Evolutionary conservation across 2,113 vertebrate species (phyloP), one percentile per base, ranked within the genome.

Genomic region (Myocastor coypus): DNA sequence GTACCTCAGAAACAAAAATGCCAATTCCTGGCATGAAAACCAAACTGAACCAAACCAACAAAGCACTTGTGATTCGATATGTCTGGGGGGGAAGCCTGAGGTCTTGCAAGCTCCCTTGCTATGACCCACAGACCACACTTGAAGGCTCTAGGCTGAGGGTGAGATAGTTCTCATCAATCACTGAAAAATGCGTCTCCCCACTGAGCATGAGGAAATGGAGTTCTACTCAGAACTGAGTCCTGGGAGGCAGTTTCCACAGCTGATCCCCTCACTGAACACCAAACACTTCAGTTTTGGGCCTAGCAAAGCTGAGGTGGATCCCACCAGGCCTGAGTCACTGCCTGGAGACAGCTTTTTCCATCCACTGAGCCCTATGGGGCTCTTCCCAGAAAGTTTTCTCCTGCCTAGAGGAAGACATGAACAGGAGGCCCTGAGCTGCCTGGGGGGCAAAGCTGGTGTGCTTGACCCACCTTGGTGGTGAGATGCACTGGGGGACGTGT

Each of bases 401-500:
- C 71, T 7, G 34, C 8, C 5, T 9, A 84, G 83, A 14, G 14
- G 7, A 46, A 32, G 26, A 64, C 13, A 12, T 28, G n/a, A 24
- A 34, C 28, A 50, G 32, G 85, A 20, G 50, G 14, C 12, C 59
- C 61, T 75, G 63, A 83, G 7, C 77, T 1, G 26, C 37, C 50
- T 5, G 46, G 59, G 59, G 55, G n/a, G 19, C 5, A 0, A 40
- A 0, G 1, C 77, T n/a, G 69, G 55, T 22, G 69, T 78, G 52
- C n/a, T 11, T 12, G n/a, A 59, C 34, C 46, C 37, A n/a, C 37
- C 42, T 40, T n/a, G 20, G 40, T 0, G 55, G 34, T 55, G 9
- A 52, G 68, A 5, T 66, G 16, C 57, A n/a, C 37, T 24, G 3
- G 22, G 63, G 32, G 24, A 28, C 0, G 0, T 34, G 22, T 30